Evolutionary conservation across 2,888 invertebrate genomes (phyloP).

Genomic region (Apamea anceps): DNA sequence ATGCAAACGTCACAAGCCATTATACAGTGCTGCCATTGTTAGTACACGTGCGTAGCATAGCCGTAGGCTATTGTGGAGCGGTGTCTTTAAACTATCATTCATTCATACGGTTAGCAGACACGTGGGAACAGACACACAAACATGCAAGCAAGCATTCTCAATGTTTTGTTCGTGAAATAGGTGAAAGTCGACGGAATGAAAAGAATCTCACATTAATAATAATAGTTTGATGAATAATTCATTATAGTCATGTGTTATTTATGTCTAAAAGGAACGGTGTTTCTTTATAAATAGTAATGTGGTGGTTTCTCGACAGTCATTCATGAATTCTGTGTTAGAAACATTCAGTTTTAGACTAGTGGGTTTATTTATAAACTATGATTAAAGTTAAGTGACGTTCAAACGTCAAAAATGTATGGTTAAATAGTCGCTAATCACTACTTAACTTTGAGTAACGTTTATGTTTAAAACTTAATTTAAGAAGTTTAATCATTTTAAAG

Average conservation of each 20-base stretch:
- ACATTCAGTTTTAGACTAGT: not conserved
- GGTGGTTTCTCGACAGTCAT: conserved; percentile 3
- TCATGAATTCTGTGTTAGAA: not conserved
- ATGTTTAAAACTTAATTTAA: no score
- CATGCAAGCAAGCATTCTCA: conserved; percentile 16
- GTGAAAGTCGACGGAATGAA: conserved; percentile 57
- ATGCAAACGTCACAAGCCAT: no score
- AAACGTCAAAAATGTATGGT: no score
- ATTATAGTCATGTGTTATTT: conserved; percentile 31
- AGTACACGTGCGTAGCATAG: not conserved
- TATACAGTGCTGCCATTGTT: no score
- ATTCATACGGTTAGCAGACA: conserved; percentile 22
- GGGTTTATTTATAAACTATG: no score
- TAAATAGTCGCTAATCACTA: no score
- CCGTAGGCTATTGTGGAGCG: not conserved
- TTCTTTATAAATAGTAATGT: conserved; percentile 16
- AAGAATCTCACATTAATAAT: conserved; percentile 53
- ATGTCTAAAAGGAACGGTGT: not conserved
- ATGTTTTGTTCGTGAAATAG: conserved; percentile 47
- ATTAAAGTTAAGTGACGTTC: no score
- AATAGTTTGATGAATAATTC: conserved; percentile 56
- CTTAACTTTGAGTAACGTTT: no score
- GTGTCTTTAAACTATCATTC: conserved; percentile 22
- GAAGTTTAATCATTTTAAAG: not conserved
- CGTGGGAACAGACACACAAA: conserved; percentile 55